Base-by-base conservation (phyloP, 2,797 vertebrate genomes). In the Chromis chromis region DNA sequence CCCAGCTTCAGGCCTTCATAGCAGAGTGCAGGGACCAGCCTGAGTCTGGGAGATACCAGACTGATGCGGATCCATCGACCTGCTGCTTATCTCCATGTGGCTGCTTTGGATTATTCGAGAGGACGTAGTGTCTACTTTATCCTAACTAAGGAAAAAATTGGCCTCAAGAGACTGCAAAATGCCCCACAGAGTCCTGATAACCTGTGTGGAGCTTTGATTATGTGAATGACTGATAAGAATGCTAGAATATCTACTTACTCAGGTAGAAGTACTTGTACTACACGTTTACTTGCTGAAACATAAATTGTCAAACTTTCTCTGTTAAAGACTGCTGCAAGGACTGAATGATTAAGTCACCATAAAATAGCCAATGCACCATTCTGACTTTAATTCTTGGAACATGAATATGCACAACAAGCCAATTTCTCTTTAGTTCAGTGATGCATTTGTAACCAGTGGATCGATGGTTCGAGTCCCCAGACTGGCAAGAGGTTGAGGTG, bases 11-110 rank as follows among this genome's bases (percentile, higher is more conserved):
- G 65, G 89, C 76, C 6, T 98, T 99, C 82, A 92, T 98, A 76
- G 92, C 95, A 1, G 95, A 96, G 63, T 97, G 96, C 89, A 95
- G 94, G 84, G 96, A 97, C 68, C 86, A 94, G 52, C 96, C 96
- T 0, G 95, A 92, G 62, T 97, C 96, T 17, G 96, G 95, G 76
- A 94, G 91, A 70, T 96, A 95, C 89, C 94, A 92, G 77, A 86
- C 86, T 28, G 94, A 96, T 19, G 91, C 94, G 0, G 93, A 95
- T 39, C 33, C 82, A 5, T 44, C 46, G 0, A 73, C 68, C 46
- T 84, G 86, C 77, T 88, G 82, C 39, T 42, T 75, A 27, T 69
- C 85, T 79, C 57, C 78, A 79, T 77, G 64, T 72, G 33, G 92
- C 89, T 86, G 82, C 88, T 73, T 93, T 91, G 67, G 94, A 91